Evolutionary conservation across 2,888 invertebrate genomes (phyloP).

Genomic region (Tromatobia lineatoria): DNA sequence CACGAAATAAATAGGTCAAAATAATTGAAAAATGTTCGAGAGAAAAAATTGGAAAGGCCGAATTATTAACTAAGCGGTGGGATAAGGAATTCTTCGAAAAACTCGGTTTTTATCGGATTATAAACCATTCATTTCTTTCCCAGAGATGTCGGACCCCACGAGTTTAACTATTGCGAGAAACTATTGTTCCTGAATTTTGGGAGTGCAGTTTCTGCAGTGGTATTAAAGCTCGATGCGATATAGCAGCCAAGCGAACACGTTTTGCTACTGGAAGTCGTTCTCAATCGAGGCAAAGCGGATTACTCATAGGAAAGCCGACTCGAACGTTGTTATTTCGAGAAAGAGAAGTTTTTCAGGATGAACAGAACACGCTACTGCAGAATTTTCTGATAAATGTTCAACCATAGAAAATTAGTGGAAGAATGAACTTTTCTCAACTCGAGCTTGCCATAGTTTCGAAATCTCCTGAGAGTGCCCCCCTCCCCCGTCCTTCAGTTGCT

Average conservation of each 20-base stretch:
- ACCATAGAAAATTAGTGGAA: not conserved
- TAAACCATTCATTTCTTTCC: not conserved
- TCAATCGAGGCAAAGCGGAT: conserved; percentile 53
- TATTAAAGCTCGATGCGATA: conserved; percentile 8
- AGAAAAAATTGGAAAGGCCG: too few relatives aligned
- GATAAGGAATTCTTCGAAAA: not conserved
- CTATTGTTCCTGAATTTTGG: conserved; percentile 3
- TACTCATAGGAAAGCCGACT: conserved; percentile 30
- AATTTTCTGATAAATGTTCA: conserved; percentile 19
- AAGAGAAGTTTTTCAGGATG: conserved; percentile 10
- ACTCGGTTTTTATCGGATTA: not conserved
- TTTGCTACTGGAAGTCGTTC: conserved; percentile 17
- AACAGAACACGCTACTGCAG: not conserved
- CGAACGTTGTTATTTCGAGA: conserved; percentile 9
- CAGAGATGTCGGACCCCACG: not conserved
- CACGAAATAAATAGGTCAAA: too few relatives aligned
- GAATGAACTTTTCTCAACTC: not conserved
- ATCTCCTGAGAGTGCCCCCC: not conserved
- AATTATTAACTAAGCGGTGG: not conserved
- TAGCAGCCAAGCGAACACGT: conserved; percentile 5
- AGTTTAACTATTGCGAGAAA: not conserved
- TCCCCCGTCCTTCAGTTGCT: not conserved
- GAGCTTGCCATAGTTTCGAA: not conserved
- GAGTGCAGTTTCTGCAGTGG: not conserved
- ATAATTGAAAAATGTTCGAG: too few relatives aligned